These are phyloP conservation scores for Megalonaias nervosa DNA, from an alignment of 1,140 invertebrate species.

Conservation along the genomic window DNA sequence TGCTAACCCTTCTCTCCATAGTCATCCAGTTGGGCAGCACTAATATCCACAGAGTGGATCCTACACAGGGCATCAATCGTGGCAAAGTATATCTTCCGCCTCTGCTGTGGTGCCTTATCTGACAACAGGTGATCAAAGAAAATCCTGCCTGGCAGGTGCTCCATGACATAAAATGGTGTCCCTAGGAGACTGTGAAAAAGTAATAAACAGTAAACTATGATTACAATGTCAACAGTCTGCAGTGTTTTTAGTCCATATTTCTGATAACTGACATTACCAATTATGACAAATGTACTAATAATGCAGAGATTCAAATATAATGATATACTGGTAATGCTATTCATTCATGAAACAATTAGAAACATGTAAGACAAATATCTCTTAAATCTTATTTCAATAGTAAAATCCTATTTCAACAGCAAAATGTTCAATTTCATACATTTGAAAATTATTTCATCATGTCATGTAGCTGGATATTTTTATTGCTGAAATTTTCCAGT, in stretches of 20 bases:
- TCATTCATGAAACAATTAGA: too few species aligned
- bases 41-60: slow-evolving; percentile 68
- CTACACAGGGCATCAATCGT: slow-evolving; percentile 56
- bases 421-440: too few species aligned
- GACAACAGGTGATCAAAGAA: slow-evolving; percentile 64
- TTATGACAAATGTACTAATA: too few species aligned
- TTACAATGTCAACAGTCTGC: slow-evolving; percentile 39
- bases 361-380: too few species aligned
- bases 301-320: too few species aligned
- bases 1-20: slow-evolving; percentile 68
- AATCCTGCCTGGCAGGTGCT: slow-evolving; percentile 66
- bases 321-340: too few species aligned
- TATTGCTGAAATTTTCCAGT: too few species aligned
- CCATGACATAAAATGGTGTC: slow-evolving; percentile 73
- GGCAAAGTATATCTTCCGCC: slow-evolving; percentile 53
- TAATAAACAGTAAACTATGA: neutral
- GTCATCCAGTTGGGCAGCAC: slow-evolving; percentile 62
- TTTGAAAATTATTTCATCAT: too few species aligned
- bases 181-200: slow-evolving; percentile 68
- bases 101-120: slow-evolving; percentile 47
- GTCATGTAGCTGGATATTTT: too few species aligned
- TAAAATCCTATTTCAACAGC: too few species aligned
- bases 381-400: too few species aligned
- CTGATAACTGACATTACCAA: too few species aligned
- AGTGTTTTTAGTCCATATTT: slow-evolving; percentile 37